These are phyloP conservation scores for Gymnocypris eckloni DNA, from an alignment of 2,797 vertebrate genomes.

Conservation along the genomic window DNA sequence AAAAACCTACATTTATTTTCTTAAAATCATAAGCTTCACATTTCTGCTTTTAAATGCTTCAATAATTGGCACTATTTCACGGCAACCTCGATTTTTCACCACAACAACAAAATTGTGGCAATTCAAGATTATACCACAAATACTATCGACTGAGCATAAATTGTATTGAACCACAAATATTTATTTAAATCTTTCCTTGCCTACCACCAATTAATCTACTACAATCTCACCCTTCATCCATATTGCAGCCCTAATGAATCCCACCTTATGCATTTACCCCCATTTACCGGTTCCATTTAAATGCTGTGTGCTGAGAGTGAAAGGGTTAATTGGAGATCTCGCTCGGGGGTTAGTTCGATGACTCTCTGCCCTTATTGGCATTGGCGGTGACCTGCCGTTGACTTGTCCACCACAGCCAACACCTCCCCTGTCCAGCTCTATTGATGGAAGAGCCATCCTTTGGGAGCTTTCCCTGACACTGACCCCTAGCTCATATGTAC, in stretches of 20 bases:
- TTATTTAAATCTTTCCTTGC: neutral
- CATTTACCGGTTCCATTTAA: conserved; percentile 30
- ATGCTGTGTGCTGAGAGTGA: conserved; percentile 61
- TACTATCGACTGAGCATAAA: neutral
- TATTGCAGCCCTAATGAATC: conserved; percentile 39
- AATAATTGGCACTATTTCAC: neutral
- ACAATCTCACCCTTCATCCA: neutral
- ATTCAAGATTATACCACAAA: neutral
- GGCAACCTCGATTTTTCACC: neutral
- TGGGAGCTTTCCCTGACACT: conserved; percentile 48
- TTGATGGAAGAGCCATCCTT: conserved; percentile 41
- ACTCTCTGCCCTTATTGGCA: conserved; percentile 77
- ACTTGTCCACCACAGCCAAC: conserved; percentile 60
- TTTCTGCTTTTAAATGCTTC: neutral
- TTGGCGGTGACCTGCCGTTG: conserved; percentile 76
- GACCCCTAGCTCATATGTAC: conserved; percentile 39
- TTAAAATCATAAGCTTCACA: neutral
- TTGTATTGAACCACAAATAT: neutral
- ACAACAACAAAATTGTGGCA: neutral
- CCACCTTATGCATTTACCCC: conserved; percentile 51
- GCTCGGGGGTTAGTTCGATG: conserved; percentile 78
- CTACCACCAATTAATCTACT: neutral
- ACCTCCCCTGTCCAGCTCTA: conserved; percentile 51
- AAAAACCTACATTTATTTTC: neutral
- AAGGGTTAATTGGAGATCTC: conserved; percentile 79